Conservation (phyloP, 2,888 invertebrate species). For the Aphidoletes aphidimyza region DNA sequence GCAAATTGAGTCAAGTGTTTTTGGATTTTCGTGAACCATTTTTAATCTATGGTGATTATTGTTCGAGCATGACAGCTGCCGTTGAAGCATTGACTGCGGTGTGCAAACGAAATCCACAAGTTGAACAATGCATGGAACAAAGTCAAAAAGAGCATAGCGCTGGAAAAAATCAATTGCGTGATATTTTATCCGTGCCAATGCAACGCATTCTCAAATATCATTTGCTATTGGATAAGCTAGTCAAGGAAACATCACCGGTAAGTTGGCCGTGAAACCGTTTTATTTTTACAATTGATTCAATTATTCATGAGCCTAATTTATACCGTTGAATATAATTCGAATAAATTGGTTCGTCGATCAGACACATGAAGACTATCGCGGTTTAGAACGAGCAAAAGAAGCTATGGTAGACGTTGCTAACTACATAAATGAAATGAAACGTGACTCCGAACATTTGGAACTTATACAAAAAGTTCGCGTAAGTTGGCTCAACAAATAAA, state of each 20-base stretch:
- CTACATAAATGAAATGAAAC: slow-evolving; percentile 97
- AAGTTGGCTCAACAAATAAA: slow-evolving; percentile 64
- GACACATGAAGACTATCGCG: slow-evolving; percentile 85
- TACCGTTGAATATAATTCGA: background rate
- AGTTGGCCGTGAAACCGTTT: slow-evolving; percentile 58
- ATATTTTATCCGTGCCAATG: slow-evolving; percentile 97
- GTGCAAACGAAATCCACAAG: slow-evolving; percentile 64
- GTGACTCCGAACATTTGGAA: slow-evolving; percentile 93
- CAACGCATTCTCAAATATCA: slow-evolving; percentile 98
- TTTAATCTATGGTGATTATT: slow-evolving; percentile 94
- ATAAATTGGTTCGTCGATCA: slow-evolving; percentile 63
- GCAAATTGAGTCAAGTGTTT: slow-evolving; percentile 83
- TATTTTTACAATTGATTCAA: slow-evolving; percentile 16
- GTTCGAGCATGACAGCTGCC: slow-evolving; percentile 91
- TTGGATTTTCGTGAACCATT: slow-evolving; percentile 90
- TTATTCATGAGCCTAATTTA: too few relatives aligned
- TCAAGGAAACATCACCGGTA: slow-evolving; percentile 85
- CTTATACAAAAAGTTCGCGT: slow-evolving; percentile 91
- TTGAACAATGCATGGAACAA: slow-evolving; percentile 73
- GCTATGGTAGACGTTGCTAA: slow-evolving; percentile 97
- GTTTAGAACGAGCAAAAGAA: slow-evolving; percentile 87
- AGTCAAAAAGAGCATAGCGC: slow-evolving; percentile 95
- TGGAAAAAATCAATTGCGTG: slow-evolving; percentile 92
- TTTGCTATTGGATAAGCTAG: slow-evolving; percentile 87
- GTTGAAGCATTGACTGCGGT: slow-evolving; percentile 78